These are phyloP conservation scores for Parazoanthus atlanticus DNA, from an alignment of 92 coral and sea anemone species.

Conservation along the genomic window DNA sequence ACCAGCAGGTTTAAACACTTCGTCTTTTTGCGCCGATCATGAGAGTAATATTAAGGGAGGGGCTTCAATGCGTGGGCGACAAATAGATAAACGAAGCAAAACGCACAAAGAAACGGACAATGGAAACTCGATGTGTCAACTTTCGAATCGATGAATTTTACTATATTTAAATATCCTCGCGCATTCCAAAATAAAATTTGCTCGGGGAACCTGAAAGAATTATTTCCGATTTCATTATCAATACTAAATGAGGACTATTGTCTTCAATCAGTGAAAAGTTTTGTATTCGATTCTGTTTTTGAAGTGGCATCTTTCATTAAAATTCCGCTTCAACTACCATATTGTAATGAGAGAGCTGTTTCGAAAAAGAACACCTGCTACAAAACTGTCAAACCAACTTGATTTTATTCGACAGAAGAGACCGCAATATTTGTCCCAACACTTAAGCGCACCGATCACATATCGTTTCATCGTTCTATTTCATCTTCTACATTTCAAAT, in stretches of 20 bases:
- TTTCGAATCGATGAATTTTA: neutral
- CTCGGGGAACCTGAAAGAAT: neutral
- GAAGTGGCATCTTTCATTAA: slow-evolving; percentile 5
- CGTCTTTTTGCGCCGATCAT: neutral
- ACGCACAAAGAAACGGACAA: slow-evolving; percentile 6
- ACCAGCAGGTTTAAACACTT: neutral
- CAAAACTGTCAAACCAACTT: slow-evolving; percentile 2
- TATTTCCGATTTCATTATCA: neutral
- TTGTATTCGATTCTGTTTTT: neutral
- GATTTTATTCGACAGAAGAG: neutral
- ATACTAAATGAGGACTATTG: neutral
- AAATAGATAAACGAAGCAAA: neutral
- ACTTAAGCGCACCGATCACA: neutral
- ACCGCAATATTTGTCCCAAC: neutral
- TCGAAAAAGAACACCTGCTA: slow-evolving; percentile 23
- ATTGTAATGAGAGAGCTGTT: slow-evolving; percentile 1
- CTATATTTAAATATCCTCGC: neutral
- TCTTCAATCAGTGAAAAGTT: neutral
- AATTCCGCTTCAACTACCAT: neutral
- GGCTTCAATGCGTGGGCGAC: slow-evolving; percentile 4
- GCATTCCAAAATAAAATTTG: neutral
- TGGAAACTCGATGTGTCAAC: neutral
- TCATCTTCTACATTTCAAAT: neutral
- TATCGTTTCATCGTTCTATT: neutral
- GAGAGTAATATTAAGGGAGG: neutral